Base-by-base conservation (phyloP, 2,888 invertebrate genomes). In the Lysandra bellargus region DNA sequence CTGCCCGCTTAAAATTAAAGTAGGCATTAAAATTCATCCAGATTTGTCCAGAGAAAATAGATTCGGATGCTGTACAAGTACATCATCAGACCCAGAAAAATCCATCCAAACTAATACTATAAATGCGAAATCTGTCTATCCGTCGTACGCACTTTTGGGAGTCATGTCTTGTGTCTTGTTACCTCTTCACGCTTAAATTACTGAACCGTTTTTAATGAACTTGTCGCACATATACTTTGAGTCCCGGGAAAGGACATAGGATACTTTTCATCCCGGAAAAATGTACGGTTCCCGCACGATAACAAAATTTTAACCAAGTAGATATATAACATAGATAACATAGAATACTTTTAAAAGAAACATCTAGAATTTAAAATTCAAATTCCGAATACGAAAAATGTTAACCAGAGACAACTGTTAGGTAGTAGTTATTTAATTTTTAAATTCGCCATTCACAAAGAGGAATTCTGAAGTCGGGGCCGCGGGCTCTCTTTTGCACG, bases 391-490 rank as follows among this genome's bases (percentile, higher is more conserved):
- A 23, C 61, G 61, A 61, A 23, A 61, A 61, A 23, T 9, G 23
- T 23, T 61, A 61, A 23, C 61, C 61, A 23, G 61, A 61, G 61
- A 61, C 61, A 61, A 61, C 61, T 61, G 61, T 23, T 23, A 23
- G 9, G 23, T 23, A 61, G 61, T 61, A 61, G 23, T 61, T 61
- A 61, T 61, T 61, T 61, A 61, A 61, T 61, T 61, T 61, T 61
- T 61, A 61, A 61, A 61, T 61, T 61, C 61, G 23, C 61, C 61
- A 61, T 61, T 57, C 61, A 61, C 61, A 61, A 61, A 61, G 23
- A 23, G 23, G 17, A 23, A 61, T 60, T 7, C 23, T 23, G 23
- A 61, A n/a, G 61, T 61, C 61, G 61, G 17, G 61, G 9, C 61
- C 61, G 6, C 23, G n/a, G 61, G 23, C 61, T 61, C 14, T 14